Conservation (phyloP, 2,888 invertebrate genomes). For the Sesamia inferens region DNA sequence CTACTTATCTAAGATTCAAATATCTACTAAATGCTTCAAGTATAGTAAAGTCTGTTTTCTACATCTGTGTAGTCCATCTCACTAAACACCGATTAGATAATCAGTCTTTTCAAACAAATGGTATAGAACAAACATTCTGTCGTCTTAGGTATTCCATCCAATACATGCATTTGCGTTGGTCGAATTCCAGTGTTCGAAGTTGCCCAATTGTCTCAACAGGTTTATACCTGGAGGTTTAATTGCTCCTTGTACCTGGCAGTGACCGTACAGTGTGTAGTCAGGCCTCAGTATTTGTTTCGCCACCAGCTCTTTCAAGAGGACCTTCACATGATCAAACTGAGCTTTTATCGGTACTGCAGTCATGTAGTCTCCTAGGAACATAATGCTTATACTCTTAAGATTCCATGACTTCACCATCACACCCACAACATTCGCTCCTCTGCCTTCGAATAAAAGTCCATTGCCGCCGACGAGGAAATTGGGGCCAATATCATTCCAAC, state of each 20-base stretch:
- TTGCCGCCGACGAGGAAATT: constrained; percentile 82
- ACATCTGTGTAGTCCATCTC: constrained; percentile 12
- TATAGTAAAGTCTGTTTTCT: background rate
- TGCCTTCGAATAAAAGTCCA: constrained; percentile 82
- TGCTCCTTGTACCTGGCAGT: constrained; percentile 76
- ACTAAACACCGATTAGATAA: constrained; percentile 10
- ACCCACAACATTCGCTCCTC: constrained; percentile 79
- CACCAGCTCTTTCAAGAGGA: constrained; percentile 74
- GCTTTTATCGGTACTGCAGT: constrained; percentile 61
- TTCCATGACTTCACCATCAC: constrained; percentile 79
- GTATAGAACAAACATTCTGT: background rate
- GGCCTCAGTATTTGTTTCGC: constrained; percentile 67
- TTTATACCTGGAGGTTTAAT: constrained; percentile 75
- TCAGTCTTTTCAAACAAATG: constrained; percentile 31
- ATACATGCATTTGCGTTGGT: constrained; percentile 67
- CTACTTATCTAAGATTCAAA: background rate
- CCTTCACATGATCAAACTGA: constrained; percentile 76
- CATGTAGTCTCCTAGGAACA: constrained; percentile 83
- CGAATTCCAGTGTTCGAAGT: constrained; percentile 76
- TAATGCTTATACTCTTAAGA: constrained; percentile 73
- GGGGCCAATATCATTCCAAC: constrained; percentile 79
- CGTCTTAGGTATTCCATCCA: constrained; percentile 38
- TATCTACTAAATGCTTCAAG: constrained; percentile 12
- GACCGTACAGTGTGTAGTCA: constrained; percentile 75
- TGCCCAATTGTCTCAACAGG: constrained; percentile 69